Percentiles rank a stretch among this genome's conserved stretches.
These are phyloP conservation scores for Apodemus sylvaticus DNA, from an alignment of 2,113 vertebrate species.

Conservation along the genomic window DNA sequence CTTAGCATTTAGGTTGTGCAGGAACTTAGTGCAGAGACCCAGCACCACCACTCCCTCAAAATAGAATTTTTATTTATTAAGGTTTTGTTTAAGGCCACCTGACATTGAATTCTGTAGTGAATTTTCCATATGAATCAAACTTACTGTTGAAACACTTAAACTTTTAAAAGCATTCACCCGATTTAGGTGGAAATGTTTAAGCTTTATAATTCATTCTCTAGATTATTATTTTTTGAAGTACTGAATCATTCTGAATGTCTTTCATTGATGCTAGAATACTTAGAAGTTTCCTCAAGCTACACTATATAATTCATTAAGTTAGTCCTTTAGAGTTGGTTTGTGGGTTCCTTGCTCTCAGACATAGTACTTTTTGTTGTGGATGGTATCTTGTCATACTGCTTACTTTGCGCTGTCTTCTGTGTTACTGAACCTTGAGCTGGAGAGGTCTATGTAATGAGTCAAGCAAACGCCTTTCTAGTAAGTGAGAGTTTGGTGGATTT, in stretches of 20 bases:
- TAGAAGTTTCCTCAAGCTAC: neutral
- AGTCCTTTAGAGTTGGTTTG: slow-evolving; percentile 20
- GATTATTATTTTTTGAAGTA: slow-evolving; percentile 15
- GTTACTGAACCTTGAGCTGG: slow-evolving; percentile 41
- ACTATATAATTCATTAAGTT: slow-evolving; percentile 13
- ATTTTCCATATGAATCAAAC: slow-evolving; percentile 50
- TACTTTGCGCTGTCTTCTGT: neutral
- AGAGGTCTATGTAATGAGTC: slow-evolving; percentile 42
- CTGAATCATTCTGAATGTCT: neutral
- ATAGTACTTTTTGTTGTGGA: slow-evolving; percentile 43
- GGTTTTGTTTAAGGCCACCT: slow-evolving; percentile 20
- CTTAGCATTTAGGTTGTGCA: neutral
- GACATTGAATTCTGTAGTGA: slow-evolving; percentile 34
- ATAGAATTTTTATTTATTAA: slow-evolving; percentile 11
- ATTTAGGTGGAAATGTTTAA: slow-evolving; percentile 56
- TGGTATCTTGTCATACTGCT: slow-evolving; percentile 33
- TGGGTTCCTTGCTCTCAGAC: slow-evolving; percentile 39
- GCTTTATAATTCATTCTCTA: neutral
- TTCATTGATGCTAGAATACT: neutral
- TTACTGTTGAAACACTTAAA: slow-evolving; percentile 44
- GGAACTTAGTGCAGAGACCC: no score
- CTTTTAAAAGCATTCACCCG: neutral
- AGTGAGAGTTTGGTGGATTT: slow-evolving; percentile 42
- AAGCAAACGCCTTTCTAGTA: slow-evolving; percentile 13
- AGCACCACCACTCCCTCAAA: neutral